These are phyloP conservation scores for Caenorhabditis afra DNA, from an alignment of 2,888 invertebrate genomes.

Conservation along the genomic window DNA sequence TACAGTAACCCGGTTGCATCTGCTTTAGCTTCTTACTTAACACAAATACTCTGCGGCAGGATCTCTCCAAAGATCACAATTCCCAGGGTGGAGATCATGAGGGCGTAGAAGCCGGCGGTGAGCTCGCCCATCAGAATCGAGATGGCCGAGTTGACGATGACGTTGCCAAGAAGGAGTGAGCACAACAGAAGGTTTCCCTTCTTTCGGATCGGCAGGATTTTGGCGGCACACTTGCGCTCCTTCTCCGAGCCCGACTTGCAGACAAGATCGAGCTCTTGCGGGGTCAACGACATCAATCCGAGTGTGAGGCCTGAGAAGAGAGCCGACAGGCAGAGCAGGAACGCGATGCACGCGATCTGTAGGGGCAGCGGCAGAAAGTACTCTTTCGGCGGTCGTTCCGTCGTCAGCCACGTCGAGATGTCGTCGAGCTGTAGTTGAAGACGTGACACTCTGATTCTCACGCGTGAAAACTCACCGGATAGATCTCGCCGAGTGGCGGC, in stretches of 20 bases:
- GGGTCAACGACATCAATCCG: conserved; percentile 95
- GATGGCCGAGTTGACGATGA: conserved; percentile 84
- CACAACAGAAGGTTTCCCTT: conserved; percentile 93
- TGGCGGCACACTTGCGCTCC: conserved; percentile 85
- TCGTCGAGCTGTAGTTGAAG: conserved; percentile 68
- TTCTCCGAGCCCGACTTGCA: conserved; percentile 73
- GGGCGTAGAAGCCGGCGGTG: conserved; percentile 82
- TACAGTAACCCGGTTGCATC: neutral
- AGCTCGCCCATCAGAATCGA: conserved; percentile 95
- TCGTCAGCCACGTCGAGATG: conserved; percentile 73
- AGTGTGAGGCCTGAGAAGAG: conserved; percentile 97
- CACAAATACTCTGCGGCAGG: conserved; percentile 86
- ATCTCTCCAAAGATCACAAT: conserved; percentile 88
- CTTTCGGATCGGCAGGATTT: conserved; percentile 92
- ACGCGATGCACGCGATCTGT: conserved; percentile 83
- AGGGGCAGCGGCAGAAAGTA: conserved; percentile 70
- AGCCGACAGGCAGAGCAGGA: conserved; percentile 90
- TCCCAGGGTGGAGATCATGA: conserved; percentile 82
- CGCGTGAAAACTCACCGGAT: conserved; percentile 47
- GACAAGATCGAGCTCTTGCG: conserved; percentile 79
- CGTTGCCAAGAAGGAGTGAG: conserved; percentile 86
- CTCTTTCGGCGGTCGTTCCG: conserved; percentile 73
- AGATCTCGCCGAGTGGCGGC: conserved; percentile 45
- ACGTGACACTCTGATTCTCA: neutral
- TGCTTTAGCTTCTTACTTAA: conserved; percentile 67